phyloP scores from a whole-genome alignment of 2,888 invertebrate genomes.

The Melieria picta region DNA sequence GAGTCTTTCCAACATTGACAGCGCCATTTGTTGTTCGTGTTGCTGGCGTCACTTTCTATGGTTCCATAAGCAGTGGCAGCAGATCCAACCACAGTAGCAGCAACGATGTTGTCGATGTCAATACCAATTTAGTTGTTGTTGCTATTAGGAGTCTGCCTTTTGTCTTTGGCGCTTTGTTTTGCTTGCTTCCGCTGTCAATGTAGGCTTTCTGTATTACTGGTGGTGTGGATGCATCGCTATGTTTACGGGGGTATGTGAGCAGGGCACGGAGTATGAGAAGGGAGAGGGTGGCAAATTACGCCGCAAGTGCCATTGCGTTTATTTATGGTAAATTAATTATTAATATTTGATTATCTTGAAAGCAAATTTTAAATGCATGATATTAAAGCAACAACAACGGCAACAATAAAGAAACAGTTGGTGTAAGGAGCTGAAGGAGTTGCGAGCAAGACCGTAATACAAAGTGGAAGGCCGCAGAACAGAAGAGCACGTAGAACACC shows the following conservation, averaged over 20 bases:
- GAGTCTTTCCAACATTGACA: too few species aligned
- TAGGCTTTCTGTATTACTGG: neutral
- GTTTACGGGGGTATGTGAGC: neutral
- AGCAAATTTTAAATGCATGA: slow-evolving; percentile 32
- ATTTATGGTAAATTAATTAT: slow-evolving; percentile 45
- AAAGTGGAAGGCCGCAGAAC: too few species aligned
- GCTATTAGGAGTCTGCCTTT: neutral
- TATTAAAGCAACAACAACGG: neutral
- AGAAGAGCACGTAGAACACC: too few species aligned
- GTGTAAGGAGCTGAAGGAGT: too few species aligned
- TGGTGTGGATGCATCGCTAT: neutral
- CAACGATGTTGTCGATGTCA: neutral
- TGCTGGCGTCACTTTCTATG: too few species aligned
- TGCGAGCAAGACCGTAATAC: too few species aligned
- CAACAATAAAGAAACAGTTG: neutral
- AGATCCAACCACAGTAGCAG: too few species aligned
- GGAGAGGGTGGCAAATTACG: neutral
- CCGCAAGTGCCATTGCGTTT: slow-evolving; percentile 11
- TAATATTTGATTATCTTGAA: slow-evolving; percentile 45
- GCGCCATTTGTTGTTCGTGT: too few species aligned
- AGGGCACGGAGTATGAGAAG: neutral
- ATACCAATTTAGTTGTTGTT: neutral
- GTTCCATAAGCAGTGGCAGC: too few species aligned
- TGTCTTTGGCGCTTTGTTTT: too few species aligned
- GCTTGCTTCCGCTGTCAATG: neutral